Base-by-base conservation (phyloP, 2,797 vertebrate genomes). In the Alexandromys oeconomus region DNA sequence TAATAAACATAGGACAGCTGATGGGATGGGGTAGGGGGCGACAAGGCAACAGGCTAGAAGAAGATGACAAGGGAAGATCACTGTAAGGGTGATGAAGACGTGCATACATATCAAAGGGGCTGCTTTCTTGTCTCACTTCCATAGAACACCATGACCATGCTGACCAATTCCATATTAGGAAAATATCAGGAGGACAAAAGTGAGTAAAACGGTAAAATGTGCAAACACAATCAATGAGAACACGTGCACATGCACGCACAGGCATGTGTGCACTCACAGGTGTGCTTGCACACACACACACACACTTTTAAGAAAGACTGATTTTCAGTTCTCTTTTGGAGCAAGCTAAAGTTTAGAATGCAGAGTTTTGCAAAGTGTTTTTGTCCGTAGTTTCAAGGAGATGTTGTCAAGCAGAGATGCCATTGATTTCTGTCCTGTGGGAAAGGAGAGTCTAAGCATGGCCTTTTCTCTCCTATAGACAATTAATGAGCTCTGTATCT, bases 231-330 rank as follows among this genome's bases (percentile, higher is more conserved):
- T 1, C 67, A 69, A 69, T n/a, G 34, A 69, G 67, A 17, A 37
- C 1, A 1, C 1, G 3, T 37, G 17, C 67, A 37, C 4, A 0
- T 14, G 63, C 34, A 59, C 0, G 21, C 57, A 37, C 34, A 4
- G 34, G 34, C 57, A 59, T 3, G 2, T 43, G 12, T 27, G 5
- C 13, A 76, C 6, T 59, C 57, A 37, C 34, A 19, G 7, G 67
- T 5, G 21, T 17, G 11, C 73, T 43, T 6, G 4, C 48, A 46
- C 23, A 27, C 43, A 31, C 48, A 76, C 25, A 29, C 23, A 43
- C 8, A 51, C 2, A 51, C 3, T 11, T 4, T 23, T 11, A 40
- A 11, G 11, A 71, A n/a, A 67, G 6, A 1, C 34, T 76, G 13
- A 25, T 43, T 79, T 69, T 67, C 3, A 67, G 46, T 31, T 92